These are phyloP conservation scores for Epizoanthus scotinus DNA, from an alignment of 92 coral and sea anemone species.

Conservation along the genomic window DNA sequence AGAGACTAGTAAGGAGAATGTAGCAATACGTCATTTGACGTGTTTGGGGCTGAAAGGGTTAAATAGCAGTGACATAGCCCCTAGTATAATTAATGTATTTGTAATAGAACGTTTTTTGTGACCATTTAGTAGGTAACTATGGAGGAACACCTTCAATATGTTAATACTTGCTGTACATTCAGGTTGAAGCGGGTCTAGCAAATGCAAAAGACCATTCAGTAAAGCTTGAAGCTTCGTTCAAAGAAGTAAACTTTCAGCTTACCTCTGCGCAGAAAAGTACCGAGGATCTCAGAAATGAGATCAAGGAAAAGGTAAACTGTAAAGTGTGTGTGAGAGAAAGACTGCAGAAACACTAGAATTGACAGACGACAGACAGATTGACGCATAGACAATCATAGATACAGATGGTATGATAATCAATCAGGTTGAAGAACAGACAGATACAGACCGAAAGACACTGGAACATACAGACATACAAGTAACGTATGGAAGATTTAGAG, in stretches of 20 bases:
- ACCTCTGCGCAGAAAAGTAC: conserved; percentile 53
- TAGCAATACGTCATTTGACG: no score
- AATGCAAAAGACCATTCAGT: conserved; percentile 58
- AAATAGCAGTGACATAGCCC: no score
- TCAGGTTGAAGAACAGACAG: no score
- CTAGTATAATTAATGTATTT: no score
- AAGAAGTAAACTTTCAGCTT: conserved; percentile 66
- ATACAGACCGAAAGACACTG: no score
- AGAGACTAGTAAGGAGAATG: no score
- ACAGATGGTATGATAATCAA: no score
- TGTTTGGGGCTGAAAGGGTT: no score
- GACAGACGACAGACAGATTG: neutral
- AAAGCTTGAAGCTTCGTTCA: conserved; percentile 70
- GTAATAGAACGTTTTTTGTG: neutral
- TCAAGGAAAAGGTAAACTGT: conserved; percentile 70
- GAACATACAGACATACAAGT: no score
- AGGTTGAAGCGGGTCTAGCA: conserved; percentile 80
- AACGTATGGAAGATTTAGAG: no score
- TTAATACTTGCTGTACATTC: neutral
- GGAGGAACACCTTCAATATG: neutral
- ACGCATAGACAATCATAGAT: neutral
- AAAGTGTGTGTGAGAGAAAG: conserved; percentile 1
- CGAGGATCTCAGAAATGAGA: conserved; percentile 59
- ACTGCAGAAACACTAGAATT: neutral
- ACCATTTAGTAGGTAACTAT: neutral